Percentiles rank a stretch among this genome's conserved stretches.
Conservation (phyloP, 2,113 vertebrate species). For the Cheilinus undulatus region DNA sequence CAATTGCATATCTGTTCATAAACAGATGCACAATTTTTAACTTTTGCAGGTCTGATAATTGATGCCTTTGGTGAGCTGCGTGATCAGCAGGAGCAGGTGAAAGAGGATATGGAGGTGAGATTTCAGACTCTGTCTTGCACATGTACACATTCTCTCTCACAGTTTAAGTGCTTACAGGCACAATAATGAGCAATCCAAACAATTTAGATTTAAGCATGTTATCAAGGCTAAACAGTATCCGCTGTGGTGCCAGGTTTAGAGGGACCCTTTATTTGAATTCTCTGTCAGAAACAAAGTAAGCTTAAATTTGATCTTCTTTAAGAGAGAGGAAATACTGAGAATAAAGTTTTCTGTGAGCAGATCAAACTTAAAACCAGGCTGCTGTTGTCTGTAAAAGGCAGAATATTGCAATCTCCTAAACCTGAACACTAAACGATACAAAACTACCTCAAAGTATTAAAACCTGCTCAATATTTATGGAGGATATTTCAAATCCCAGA, state of each 20-base stretch:
- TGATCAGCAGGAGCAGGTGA: constrained; percentile 82
- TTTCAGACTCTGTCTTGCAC: neutral
- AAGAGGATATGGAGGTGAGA: constrained; percentile 80
- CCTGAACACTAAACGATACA: too few species aligned
- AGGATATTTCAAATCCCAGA: too few species aligned
- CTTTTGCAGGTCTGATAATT: constrained; percentile 76
- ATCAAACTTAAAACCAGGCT: too few species aligned
- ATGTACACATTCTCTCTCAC: neutral
- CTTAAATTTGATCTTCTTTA: too few species aligned
- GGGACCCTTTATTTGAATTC: too few species aligned
- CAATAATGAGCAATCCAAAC: neutral
- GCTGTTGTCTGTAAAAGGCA: too few species aligned
- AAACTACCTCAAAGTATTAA: too few species aligned
- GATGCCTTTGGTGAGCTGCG: constrained; percentile 81
- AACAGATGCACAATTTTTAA: neutral
- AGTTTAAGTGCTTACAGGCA: neutral
- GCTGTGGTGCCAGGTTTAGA: neutral
- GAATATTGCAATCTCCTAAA: too few species aligned
- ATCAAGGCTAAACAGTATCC: neutral
- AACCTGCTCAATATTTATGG: too few species aligned
- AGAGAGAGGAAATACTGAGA: too few species aligned
- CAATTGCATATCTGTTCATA: neutral
- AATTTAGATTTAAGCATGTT: neutral
- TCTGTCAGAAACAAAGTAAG: neutral
- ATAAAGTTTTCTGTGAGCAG: too few species aligned